phyloP scores from a whole-genome alignment of 2,113 vertebrate genomes.

The Ceuthmochares aereus region DNA sequence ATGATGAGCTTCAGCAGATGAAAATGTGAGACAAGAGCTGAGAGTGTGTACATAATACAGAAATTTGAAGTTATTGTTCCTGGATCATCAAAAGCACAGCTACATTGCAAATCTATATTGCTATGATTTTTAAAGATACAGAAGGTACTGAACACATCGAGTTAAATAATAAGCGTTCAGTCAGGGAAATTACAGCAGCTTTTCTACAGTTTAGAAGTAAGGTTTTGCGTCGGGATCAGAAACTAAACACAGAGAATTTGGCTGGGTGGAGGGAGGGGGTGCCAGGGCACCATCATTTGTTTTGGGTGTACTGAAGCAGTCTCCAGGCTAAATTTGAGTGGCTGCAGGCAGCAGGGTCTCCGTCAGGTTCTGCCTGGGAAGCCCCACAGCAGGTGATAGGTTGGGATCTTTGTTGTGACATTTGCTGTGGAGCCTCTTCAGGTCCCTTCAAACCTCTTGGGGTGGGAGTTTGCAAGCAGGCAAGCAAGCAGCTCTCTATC shows the following conservation, averaged over 20 bases:
- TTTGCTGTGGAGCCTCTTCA: background rate
- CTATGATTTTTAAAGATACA: background rate
- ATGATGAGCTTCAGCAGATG: background rate
- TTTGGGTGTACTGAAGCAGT: background rate
- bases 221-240: background rate
- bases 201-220: background rate
- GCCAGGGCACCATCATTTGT: background rate
- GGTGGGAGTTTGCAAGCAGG: background rate
- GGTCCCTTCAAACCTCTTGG: background rate
- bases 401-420: background rate
- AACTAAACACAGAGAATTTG: background rate
- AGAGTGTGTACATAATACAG: background rate
- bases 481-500: background rate
- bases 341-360: background rate
- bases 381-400: background rate
- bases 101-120: background rate
- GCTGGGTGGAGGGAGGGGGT: background rate
- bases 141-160: background rate
- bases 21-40: background rate
- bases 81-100: background rate
- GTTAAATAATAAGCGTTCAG: slow-evolving; percentile 2
- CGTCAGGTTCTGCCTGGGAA: accelerated
- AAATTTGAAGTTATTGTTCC: slow-evolving; percentile 9
- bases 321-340: accelerated
- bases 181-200: background rate